phyloP scores from a whole-genome alignment of 1,140 invertebrate species.

The Chelonus insularis region DNA sequence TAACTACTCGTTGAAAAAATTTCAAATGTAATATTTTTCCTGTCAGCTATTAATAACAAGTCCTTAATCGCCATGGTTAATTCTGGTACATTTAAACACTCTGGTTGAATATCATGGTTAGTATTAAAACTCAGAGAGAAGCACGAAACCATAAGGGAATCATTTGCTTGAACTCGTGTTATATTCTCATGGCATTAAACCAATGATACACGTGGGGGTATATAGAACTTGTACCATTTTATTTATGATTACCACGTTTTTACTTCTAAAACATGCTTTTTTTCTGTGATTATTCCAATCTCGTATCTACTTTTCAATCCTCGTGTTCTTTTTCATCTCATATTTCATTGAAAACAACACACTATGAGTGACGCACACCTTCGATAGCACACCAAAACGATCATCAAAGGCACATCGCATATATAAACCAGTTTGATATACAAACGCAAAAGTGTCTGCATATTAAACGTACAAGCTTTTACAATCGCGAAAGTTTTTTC shows the following conservation, averaged over 20 bases:
- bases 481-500: neutral
- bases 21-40: too few relatives aligned
- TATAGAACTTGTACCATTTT: constrained; percentile 7
- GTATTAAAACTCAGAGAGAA: neutral
- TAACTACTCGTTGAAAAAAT: too few relatives aligned
- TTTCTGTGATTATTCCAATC: neutral
- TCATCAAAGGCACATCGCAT: neutral
- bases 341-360: neutral
- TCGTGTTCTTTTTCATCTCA: neutral
- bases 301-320: neutral
- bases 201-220: constrained; percentile 10
- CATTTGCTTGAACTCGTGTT: neutral
- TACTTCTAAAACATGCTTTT: neutral
- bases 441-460: neutral
- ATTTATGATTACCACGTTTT: constrained; percentile 9
- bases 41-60: too few relatives aligned
- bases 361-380: neutral
- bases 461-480: neutral
- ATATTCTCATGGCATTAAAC: neutral
- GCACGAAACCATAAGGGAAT: constrained; percentile 3
- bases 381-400: neutral
- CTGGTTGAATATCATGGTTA: neutral
- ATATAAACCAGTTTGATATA: neutral
- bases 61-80: too few relatives aligned
- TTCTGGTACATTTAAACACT: neutral